Evolutionary conservation across 2,888 invertebrate genomes (phyloP).

Genomic region (Drosophila incognita): DNA sequence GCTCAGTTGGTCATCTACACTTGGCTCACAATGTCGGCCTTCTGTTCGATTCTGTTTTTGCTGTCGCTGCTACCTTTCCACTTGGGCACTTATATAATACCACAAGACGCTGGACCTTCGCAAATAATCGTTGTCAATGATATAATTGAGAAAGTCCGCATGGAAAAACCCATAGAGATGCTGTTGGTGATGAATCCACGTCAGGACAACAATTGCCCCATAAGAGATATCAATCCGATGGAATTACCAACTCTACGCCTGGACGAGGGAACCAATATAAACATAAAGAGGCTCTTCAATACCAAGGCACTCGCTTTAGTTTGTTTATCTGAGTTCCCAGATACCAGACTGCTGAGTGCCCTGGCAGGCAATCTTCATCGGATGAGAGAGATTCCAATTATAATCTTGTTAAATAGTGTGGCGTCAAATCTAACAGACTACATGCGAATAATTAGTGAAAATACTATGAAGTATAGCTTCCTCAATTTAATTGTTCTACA

Average conservation of each 20-base stretch:
- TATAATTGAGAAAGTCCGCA: conserved; percentile 16
- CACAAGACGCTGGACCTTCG: rapidly evolving
- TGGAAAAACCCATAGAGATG: neutral
- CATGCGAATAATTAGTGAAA: neutral
- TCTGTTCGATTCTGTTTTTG: neutral
- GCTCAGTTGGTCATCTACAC: conserved; percentile 4
- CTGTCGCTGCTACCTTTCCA: neutral
- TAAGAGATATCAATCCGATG: neutral
- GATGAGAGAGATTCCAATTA: conserved; percentile 31
- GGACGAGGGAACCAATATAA: neutral
- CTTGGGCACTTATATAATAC: too few species aligned
- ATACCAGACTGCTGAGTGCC: conserved; percentile 9
- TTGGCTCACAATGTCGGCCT: conserved; percentile 19
- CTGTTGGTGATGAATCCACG: conserved; percentile 21
- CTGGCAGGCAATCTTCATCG: conserved; percentile 27
- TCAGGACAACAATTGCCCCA: neutral
- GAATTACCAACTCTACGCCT: conserved; percentile 19
- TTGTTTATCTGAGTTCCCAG: conserved; percentile 22
- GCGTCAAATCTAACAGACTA: neutral
- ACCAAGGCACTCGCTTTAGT: conserved; percentile 17
- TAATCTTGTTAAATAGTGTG: conserved; percentile 21
- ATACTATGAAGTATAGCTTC: neutral
- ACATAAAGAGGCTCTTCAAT: conserved; percentile 8
- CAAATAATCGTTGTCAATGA: conserved; percentile 5
- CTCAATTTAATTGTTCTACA: conserved; percentile 29